These are phyloP conservation scores for Onychomys arenicola DNA, from an alignment of 2,797 vertebrate species.

Conservation along the genomic window DNA sequence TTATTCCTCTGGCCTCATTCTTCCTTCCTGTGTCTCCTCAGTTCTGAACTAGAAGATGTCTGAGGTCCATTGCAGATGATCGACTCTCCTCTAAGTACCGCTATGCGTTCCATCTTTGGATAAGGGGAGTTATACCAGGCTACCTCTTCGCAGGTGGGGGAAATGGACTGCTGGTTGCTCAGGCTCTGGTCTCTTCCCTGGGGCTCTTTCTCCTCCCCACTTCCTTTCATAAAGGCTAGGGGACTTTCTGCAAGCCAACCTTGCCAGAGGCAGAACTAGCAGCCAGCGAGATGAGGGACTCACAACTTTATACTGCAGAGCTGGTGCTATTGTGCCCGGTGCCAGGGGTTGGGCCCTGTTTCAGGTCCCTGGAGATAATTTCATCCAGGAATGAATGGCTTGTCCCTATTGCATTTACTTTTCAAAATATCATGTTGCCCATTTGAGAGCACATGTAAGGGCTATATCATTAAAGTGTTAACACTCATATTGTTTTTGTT, in stretches of 20 bases:
- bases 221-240: not conserved
- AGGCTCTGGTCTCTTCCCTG: not conserved
- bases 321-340: not conserved
- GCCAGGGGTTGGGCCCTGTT: not conserved
- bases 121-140: not conserved
- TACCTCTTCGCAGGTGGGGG: not conserved
- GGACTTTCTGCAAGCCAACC: not conserved
- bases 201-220: not conserved
- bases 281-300: not conserved
- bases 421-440: conserved; percentile 1
- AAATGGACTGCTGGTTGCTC: not conserved
- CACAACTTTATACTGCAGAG: not conserved
- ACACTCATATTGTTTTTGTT: too few species aligned
- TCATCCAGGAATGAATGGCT: conserved; percentile 39
- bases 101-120: not conserved
- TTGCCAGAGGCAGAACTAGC: not conserved
- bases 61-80: not conserved
- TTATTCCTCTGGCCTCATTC: not conserved
- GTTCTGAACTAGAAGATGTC: not conserved
- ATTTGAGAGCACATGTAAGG: not conserved
- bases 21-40: not conserved
- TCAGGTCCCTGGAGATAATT: not conserved
- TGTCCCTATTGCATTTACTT: not conserved
- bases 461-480: not conserved
- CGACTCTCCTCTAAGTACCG: not conserved